These are phyloP conservation scores for Uria aalge DNA, from an alignment of 2,113 vertebrate genomes.

Conservation along the genomic window DNA sequence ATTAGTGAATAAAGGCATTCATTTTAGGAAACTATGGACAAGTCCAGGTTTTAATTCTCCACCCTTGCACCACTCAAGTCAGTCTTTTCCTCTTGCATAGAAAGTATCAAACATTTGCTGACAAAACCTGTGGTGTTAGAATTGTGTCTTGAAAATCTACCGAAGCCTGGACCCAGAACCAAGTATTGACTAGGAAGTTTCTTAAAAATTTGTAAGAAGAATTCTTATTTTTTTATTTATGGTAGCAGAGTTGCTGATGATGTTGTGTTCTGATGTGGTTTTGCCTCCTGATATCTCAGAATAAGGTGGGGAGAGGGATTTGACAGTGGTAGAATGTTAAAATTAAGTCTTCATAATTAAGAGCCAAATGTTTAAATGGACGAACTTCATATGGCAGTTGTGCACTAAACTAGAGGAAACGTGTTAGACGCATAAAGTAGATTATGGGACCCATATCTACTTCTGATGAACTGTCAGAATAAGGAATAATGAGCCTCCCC, in stretches of 20 bases:
- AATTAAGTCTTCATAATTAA: not conserved
- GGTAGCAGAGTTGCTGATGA: not conserved
- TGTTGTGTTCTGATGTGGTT: not conserved
- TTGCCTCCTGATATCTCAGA: not conserved
- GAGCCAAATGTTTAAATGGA: not conserved
- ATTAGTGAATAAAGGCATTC: not conserved
- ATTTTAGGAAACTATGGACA: not conserved
- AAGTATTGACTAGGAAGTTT: not conserved
- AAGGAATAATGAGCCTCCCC: not conserved
- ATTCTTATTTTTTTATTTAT: not conserved
- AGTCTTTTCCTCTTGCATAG: not conserved
- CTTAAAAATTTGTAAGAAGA: not conserved
- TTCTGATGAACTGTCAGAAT: not conserved
- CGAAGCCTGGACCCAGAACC: not conserved
- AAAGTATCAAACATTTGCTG: not conserved
- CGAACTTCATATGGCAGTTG: not conserved
- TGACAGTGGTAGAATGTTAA: not conserved
- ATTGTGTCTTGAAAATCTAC: not conserved
- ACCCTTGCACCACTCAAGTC: not conserved
- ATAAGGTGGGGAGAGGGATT: not conserved
- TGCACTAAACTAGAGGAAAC: not conserved
- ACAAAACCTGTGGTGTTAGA: not conserved
- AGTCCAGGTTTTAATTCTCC: not conserved
- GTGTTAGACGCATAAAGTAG: not conserved
- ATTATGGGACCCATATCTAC: not conserved